Conservation (phyloP, 37 sponge, comb jelly and placozoan species). For the Chondrosia reniformis region DNA sequence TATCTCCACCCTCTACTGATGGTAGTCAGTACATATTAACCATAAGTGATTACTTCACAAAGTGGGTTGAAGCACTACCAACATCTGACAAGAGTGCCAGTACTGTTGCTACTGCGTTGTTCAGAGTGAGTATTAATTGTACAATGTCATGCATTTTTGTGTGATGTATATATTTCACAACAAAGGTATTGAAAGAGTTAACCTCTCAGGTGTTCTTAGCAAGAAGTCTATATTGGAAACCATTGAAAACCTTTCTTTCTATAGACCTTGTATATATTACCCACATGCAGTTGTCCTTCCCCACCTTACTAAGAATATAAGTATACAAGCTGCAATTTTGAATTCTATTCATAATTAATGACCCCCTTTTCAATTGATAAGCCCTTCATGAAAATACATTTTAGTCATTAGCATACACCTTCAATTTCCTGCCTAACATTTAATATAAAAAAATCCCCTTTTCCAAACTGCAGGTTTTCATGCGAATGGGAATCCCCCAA, state of each 20-base stretch:
- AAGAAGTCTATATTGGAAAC: background rate
- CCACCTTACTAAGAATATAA: too few relatives aligned
- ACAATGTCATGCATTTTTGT: too few relatives aligned
- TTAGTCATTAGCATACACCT: background rate
- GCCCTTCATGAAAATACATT: too few relatives aligned
- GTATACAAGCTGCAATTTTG: too few relatives aligned
- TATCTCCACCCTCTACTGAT: conserved; percentile 27
- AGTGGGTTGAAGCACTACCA: conserved; percentile 58
- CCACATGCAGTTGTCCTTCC: too few relatives aligned
- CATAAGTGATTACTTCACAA: conserved; percentile 70
- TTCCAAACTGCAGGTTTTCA: conserved; percentile 42
- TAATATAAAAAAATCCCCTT: background rate
- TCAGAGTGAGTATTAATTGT: conserved; percentile 38
- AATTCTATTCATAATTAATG: too few relatives aligned
- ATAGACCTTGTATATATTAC: background rate
- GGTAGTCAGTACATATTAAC: conserved; percentile 51
- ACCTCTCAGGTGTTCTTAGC: background rate
- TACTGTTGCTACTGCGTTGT: conserved; percentile 34
- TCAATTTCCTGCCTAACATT: background rate
- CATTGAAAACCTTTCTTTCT: too few relatives aligned
- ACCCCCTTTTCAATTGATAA: too few relatives aligned
- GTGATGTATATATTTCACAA: background rate
- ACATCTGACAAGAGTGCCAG: conserved; percentile 38
- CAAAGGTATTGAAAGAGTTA: background rate
- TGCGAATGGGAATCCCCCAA: conserved; percentile 55